A percentile compares a stretch with the other conserved stretches of the same genome.
phyloP scores from a whole-genome alignment of 1,140 invertebrate species.

The Chionoecetes opilio region DNA sequence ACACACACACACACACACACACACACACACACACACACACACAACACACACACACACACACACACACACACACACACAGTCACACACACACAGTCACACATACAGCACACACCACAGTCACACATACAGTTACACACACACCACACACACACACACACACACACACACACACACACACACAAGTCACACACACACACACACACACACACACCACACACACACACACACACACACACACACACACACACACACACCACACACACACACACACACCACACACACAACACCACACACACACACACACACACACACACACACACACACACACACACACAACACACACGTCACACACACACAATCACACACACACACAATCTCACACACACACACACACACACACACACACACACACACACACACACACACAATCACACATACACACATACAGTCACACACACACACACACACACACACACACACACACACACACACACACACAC shows the following conservation, averaged over 20 bases:
- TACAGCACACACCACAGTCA: conserved; percentile 37
- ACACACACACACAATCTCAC: conserved; percentile 51
- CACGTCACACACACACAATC: conserved; percentile 47
- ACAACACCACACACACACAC: conserved; percentile 35
- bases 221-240: conserved; percentile 57
- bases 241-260: too few species aligned
- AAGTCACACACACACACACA: conserved; percentile 23
- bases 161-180: conserved; percentile 56
- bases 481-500: conserved; percentile 57
- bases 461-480: conserved; percentile 33
- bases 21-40: conserved; percentile 37
- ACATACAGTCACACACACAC: conserved; percentile 27
- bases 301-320: conserved; percentile 47
- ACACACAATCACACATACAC: too few species aligned
- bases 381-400: conserved; percentile 22
- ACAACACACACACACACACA: conserved; percentile 53
- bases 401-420: conserved; percentile 50
- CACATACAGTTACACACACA: too few species aligned
- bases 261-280: conserved; percentile 24
- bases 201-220: conserved; percentile 22
- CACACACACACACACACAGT: not conserved
- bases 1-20: conserved; percentile 9
- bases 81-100: conserved; percentile 48
- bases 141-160: conserved; percentile 11
- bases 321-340: not conserved